Base-by-base conservation (phyloP, 2,113 vertebrate genomes). In the Anthoscopus minutus region DNA sequence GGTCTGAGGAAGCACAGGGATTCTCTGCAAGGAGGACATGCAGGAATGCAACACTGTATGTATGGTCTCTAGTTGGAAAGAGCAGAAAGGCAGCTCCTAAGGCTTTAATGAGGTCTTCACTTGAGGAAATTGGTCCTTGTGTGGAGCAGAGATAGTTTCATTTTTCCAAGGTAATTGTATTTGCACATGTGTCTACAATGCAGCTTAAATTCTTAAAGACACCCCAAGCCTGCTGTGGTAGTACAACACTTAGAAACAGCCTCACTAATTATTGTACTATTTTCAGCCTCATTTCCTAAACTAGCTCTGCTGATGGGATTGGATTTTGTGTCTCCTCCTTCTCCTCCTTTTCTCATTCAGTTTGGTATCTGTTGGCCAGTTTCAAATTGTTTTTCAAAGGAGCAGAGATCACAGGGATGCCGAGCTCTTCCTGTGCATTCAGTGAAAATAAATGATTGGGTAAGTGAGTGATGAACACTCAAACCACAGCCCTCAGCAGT, bases 281-380 rank as follows among this genome's bases (percentile, higher is more conserved):
- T 86, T 94, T 93, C 81, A 89, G 47, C 28, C 47, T 70, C 5
- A n/a, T 93, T 83, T 94, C 76, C 50, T 88, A 81, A 86, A 65
- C 67, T 38, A 42, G 35, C 73, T 38, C 0, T 1, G 50, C 69
- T 89, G 23, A 27, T 86, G 47, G 10, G 22, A 31, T 65, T 64
- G 66, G 71, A 18, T 40, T 64, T 9, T 44, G 31, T 27, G 20
- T 66, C 65, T 94, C 51, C 69, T 94, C 56, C 51, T 57, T 81
- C 60, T 56, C 51, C 61, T 74, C 60, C 69, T 89, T 81, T 84
- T 61, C 47, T 65, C 35, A 13, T 72, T 88, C 15, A 2, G 1
- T 86, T 82, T 61, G 65, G 20, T 67, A 38, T 13, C 24, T 11
- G 3, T 35, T 86, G 69, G 64, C 42, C 47, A 66, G n/a, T 33